Conservation (phyloP, 2,113 vertebrate genomes). For the Saguinus imperator region DNA sequence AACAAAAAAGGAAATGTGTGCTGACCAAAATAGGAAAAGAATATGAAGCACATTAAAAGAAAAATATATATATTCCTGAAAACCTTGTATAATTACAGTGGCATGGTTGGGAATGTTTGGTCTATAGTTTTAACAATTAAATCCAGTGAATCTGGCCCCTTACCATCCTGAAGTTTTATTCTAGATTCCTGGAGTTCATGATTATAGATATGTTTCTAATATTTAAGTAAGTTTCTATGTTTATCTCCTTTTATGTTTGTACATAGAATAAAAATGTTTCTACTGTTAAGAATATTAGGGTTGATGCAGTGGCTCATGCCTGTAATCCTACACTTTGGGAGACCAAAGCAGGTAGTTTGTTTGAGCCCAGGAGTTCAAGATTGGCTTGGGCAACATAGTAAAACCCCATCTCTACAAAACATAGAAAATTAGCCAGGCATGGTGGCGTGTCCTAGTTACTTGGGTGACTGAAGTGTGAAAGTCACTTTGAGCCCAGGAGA, state of each 20-base stretch:
- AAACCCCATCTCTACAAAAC: too few species aligned
- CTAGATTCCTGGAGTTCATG: neutral
- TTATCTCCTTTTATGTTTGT: conserved; percentile 25
- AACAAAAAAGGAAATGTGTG: neutral
- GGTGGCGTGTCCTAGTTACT: too few species aligned
- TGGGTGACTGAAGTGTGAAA: too few species aligned
- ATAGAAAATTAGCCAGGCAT: too few species aligned
- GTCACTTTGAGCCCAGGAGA: too few species aligned
- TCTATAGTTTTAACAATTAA: neutral
- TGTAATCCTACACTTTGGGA: too few species aligned
- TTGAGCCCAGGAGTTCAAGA: too few species aligned
- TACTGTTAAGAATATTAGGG: neutral
- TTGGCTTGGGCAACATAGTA: too few species aligned
- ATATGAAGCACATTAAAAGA: neutral
- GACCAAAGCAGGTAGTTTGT: too few species aligned
- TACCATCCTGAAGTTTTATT: neutral
- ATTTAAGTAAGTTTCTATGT: neutral
- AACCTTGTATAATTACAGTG: neutral
- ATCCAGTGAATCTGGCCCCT: neutral
- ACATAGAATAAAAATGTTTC: neutral
- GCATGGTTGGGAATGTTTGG: neutral
- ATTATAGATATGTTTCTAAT: neutral
- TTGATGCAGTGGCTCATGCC: too few species aligned
- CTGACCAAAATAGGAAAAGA: conserved; percentile 9
- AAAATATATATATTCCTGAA: neutral